These are phyloP conservation scores for Acrobasis suavella DNA, from an alignment of 2,888 invertebrate species.

Conservation along the genomic window DNA sequence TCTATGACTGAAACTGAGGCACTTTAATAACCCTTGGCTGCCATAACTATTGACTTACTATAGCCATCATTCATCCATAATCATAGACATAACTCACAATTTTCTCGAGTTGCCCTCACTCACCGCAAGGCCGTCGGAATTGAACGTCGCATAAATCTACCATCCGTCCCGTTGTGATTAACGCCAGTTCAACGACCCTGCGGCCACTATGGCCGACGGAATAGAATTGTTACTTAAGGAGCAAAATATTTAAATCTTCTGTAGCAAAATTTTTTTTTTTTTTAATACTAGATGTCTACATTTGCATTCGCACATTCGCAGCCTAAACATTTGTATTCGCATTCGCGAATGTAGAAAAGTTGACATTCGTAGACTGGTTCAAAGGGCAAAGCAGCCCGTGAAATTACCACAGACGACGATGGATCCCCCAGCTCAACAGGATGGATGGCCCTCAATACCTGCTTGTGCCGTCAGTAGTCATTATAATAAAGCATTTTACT, in stretches of 20 bases:
- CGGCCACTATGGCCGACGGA: conserved; percentile 45
- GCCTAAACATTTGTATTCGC: too few species aligned
- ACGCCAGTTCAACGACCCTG: conserved; percentile 42
- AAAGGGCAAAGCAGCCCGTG: conserved; percentile 4
- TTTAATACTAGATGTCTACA: too few species aligned
- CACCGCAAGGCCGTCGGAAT: conserved; percentile 32
- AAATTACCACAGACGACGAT: conserved; percentile 14
- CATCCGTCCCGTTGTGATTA: conserved; percentile 43
- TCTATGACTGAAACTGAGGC: too few species aligned
- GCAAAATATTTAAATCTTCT: too few species aligned
- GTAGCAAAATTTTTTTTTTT: too few species aligned
- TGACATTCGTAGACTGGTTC: too few species aligned
- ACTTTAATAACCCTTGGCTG: too few species aligned
- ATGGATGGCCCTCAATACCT: not conserved
- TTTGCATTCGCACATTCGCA: too few species aligned
- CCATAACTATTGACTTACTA: too few species aligned
- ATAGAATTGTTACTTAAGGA: conserved; percentile 30
- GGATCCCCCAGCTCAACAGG: conserved; percentile 2
- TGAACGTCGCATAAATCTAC: conserved; percentile 35
- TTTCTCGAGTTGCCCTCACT: conserved; percentile 11
- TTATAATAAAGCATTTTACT: not conserved
- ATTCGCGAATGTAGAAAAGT: too few species aligned
- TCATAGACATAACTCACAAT: conserved; percentile 10
- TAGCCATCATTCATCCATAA: conserved; percentile 5
- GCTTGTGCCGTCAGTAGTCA: not conserved